Evolutionary conservation across 2,113 vertebrate genomes (phyloP), one percentile per base, ranked within the genome.

Genomic region (Leuciscus idus): DNA sequence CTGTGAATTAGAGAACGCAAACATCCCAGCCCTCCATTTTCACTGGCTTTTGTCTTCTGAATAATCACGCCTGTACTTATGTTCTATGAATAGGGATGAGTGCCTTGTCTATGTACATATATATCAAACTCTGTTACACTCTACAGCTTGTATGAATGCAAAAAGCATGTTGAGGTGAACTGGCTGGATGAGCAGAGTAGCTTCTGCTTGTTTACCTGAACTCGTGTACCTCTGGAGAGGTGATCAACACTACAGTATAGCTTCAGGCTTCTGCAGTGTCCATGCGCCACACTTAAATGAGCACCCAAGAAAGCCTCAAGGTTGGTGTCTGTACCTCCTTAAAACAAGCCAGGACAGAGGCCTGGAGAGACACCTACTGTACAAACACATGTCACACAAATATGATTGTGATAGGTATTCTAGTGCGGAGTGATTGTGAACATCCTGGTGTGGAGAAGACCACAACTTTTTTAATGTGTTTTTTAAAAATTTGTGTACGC

Each of bases 301-400:
- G 90, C 91, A 92, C 91, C 91, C 91, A 90, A 88, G 83, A 91
- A 92, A 92, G 91, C 93, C 94, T 95, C 89, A 88, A 92, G 94
- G 93, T 91, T 80, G 59, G 90, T 89, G 91, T 89, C 87, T 78
- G 76, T 88, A 91, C 89, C 92, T 92, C 91, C 87, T 93, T 92
- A 91, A 93, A 92, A 90, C 78, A 85, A 82, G 81, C 50, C 48
- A 19, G 30, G 81, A 26, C 81, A 43, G n/a, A 83, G 33, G 30
- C 50, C 46, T 50, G 28, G 21, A 84, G 15, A 90, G 90, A 94
- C 91, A 91, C 92, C 88, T 86, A 89, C 43, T 43, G 36, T 36
- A 36, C 89, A 93, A 93, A 92, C 91, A 36, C 1, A 5, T 55
- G 28, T 83, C 28, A 1, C 26, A 50, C 62, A 81, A 64, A 64